Conservation (phyloP, 2,888 invertebrate species). For the Athripsodes cinereus region DNA sequence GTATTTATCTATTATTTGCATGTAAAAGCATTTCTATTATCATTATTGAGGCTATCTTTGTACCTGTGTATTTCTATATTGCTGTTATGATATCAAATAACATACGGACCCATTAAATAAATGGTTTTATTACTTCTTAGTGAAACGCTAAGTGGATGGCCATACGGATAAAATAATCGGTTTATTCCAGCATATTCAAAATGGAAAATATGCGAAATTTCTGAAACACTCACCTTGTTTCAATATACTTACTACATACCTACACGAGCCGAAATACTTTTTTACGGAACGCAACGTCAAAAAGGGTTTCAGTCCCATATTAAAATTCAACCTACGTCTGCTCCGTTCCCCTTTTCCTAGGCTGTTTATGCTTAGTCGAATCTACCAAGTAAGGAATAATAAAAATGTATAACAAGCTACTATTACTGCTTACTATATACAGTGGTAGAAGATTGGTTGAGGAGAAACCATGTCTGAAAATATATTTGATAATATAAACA, state of each 20-base stretch:
- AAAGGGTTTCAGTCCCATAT: slow-evolving; percentile 23
- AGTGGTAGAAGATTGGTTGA: background rate
- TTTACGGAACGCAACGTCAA: slow-evolving; percentile 1
- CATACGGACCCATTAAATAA: background rate
- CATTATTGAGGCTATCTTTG: too few relatives aligned
- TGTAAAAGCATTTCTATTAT: too few relatives aligned
- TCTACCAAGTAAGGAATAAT: background rate
- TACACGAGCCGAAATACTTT: background rate
- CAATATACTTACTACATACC: too few relatives aligned
- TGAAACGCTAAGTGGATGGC: background rate
- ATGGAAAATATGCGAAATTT: background rate
- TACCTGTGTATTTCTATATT: too few relatives aligned
- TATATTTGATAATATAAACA: too few relatives aligned
- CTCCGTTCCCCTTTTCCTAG: slow-evolving; percentile 14
- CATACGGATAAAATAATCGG: background rate
- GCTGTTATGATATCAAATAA: background rate
- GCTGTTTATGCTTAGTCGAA: slow-evolving; percentile 2
- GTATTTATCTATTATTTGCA: too few relatives aligned
- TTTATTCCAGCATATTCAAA: background rate
- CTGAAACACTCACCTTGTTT: background rate
- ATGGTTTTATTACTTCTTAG: background rate
- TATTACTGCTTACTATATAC: slow-evolving; percentile 3
- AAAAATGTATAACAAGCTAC: background rate
- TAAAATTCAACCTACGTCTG: slow-evolving; percentile 26
- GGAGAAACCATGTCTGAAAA: background rate